phyloP scores from a whole-genome alignment of 2,113 vertebrate genomes.

The Capra hircus region DNA sequence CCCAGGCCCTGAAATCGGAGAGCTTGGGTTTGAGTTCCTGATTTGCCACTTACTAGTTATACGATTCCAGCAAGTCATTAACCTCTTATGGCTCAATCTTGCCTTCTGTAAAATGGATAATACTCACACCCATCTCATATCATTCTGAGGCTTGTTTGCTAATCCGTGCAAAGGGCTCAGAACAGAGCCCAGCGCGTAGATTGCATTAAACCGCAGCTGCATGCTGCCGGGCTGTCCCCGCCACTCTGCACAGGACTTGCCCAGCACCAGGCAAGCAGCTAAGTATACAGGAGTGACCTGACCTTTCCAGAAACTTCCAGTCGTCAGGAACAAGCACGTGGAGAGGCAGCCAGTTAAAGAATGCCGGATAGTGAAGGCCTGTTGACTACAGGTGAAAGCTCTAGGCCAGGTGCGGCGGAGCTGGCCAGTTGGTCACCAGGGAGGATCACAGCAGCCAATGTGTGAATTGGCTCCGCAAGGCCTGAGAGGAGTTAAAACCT shows the following conservation, averaged over 20 bases:
- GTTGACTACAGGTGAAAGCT: background rate
- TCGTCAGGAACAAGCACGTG: background rate
- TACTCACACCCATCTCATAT: background rate
- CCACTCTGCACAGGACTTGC: background rate
- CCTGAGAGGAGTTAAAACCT: background rate
- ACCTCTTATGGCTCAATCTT: background rate
- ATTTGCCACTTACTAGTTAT: background rate
- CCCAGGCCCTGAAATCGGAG: too few relatives aligned
- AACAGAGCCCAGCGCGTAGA: background rate
- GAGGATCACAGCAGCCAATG: accelerated
- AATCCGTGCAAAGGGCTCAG: background rate
- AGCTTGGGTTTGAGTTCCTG: background rate
- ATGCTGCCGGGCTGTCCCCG: accelerated
- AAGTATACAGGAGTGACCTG: background rate
- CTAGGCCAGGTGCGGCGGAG: accelerated
- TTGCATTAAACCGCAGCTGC: accelerated
- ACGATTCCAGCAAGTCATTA: background rate
- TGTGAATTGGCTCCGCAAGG: background rate
- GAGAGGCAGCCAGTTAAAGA: background rate
- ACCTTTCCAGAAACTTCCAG: background rate
- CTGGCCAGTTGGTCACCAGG: accelerated
- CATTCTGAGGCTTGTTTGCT: background rate
- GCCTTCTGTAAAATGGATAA: background rate
- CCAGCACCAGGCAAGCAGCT: background rate
- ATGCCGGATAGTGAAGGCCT: background rate